These are phyloP conservation scores for Remorina albescens DNA, from an alignment of 2,797 vertebrate species.

Conservation along the genomic window DNA sequence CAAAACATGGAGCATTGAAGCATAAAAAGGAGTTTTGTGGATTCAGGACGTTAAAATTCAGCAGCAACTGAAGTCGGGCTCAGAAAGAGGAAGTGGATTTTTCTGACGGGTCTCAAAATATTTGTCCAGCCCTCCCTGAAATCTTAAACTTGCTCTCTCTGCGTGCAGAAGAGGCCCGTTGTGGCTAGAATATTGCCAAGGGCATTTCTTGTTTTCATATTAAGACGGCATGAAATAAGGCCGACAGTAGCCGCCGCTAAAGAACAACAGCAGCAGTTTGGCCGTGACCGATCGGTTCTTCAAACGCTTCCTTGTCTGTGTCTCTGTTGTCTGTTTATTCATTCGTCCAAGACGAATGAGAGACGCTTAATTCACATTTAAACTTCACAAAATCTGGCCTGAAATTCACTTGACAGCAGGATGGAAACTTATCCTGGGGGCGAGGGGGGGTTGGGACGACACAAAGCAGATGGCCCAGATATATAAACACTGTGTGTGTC, in stretches of 20 bases:
- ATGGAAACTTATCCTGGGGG: conserved; percentile 39
- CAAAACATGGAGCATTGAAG: not conserved
- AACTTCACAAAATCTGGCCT: conserved; percentile 34
- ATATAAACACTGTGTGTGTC: conserved; percentile 29
- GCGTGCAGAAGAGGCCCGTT: not conserved
- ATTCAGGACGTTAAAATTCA: conserved; percentile 22
- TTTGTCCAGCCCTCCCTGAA: conserved; percentile 35
- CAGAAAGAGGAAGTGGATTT: conserved; percentile 36
- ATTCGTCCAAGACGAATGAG: conserved; percentile 8
- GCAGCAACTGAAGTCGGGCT: conserved; percentile 18
- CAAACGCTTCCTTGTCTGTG: conserved; percentile 33
- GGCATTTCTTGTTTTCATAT: conserved; percentile 58
- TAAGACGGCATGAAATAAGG: conserved; percentile 62
- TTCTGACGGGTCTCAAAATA: conserved; percentile 38
- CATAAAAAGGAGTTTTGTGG: conserved; percentile 8
- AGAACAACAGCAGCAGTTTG: conserved; percentile 51
- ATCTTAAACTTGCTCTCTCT: conserved; percentile 37
- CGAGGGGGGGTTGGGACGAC: not conserved
- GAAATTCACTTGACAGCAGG: conserved; percentile 29
- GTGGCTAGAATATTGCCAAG: conserved; percentile 16
- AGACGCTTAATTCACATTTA: conserved; percentile 24
- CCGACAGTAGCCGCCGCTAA: conserved; percentile 47
- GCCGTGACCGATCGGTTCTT: conserved; percentile 42
- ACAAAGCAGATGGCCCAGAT: conserved; percentile 42
- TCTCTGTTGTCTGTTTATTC: conserved; percentile 24